A percentile compares a stretch with the other conserved stretches of the same genome.
Conservation (phyloP, 2,113 vertebrate species). For the Hyla sarda region DNA sequence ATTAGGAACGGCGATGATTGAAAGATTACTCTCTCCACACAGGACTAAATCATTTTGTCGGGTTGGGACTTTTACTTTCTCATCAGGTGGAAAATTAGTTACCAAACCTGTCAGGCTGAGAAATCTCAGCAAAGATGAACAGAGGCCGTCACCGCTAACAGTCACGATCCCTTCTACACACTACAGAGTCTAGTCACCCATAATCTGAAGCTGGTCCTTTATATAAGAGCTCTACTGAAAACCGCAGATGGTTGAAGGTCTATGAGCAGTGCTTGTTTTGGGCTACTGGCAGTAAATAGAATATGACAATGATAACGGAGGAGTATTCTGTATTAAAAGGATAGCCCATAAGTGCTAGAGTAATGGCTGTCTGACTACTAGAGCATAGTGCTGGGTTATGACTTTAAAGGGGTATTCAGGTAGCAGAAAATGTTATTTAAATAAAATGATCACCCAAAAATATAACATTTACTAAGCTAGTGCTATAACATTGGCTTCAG, state of each 20-base stretch:
- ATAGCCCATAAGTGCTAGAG: too few relatives aligned
- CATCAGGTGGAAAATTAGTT: conserved; percentile 29
- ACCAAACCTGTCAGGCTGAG: not conserved
- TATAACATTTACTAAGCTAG: too few relatives aligned
- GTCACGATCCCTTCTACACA: not conserved
- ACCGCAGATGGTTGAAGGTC: not conserved
- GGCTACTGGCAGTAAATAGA: not conserved
- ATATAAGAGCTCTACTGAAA: not conserved
- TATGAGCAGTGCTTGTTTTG: not conserved
- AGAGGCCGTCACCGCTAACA: not conserved
- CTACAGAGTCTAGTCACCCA: not conserved
- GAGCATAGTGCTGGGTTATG: too few relatives aligned
- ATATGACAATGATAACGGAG: not conserved
- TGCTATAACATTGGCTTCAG: too few relatives aligned
- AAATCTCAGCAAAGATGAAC: not conserved
- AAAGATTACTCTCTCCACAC: conserved; percentile 37
- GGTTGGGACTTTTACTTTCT: conserved; percentile 45
- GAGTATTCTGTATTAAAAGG: too few relatives aligned
- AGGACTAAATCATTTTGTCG: conserved; percentile 41
- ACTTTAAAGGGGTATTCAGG: too few relatives aligned
- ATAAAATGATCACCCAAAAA: too few relatives aligned
- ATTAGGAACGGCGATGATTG: conserved; percentile 48
- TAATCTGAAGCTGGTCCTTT: not conserved
- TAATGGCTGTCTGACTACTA: too few relatives aligned
- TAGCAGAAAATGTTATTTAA: too few relatives aligned